A percentile compares a stretch with the other conserved stretches of the same genome.
phyloP scores from a whole-genome alignment of 1,140 invertebrate species.

The Lucilia sericata region DNA sequence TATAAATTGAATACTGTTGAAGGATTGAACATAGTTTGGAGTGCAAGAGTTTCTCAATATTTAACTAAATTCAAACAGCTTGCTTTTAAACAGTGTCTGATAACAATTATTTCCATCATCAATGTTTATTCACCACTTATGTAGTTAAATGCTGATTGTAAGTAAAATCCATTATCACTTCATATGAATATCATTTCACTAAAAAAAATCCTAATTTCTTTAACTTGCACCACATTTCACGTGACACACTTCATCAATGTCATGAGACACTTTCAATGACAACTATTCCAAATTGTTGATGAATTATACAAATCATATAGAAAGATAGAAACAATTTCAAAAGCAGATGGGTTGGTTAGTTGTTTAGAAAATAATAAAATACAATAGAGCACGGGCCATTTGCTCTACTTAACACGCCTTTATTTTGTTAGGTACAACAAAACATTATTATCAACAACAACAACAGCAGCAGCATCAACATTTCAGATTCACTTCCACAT shows the following conservation, averaged over 20 bases:
- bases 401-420: slow-evolving; percentile 23
- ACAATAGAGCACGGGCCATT: slow-evolving; percentile 5
- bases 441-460: not conserved
- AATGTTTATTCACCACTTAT: not conserved
- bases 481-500: not conserved
- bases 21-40: too few species aligned
- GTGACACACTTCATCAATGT: slow-evolving; percentile 26
- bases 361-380: not conserved
- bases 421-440: not conserved
- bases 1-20: too few species aligned
- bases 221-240: not conserved
- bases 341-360: not conserved
- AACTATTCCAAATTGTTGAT: not conserved
- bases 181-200: not conserved
- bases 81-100: too few species aligned
- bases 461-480: not conserved
- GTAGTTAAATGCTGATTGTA: not conserved
- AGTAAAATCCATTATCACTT: not conserved
- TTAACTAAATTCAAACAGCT: too few species aligned
- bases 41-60: too few species aligned
- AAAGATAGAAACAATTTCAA: not conserved
- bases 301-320: not conserved
- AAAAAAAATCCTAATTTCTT: not conserved
- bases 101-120: not conserved
- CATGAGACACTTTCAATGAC: not conserved